phyloP scores from a whole-genome alignment of 2,888 invertebrate species.

The Cistogaster globosa region DNA sequence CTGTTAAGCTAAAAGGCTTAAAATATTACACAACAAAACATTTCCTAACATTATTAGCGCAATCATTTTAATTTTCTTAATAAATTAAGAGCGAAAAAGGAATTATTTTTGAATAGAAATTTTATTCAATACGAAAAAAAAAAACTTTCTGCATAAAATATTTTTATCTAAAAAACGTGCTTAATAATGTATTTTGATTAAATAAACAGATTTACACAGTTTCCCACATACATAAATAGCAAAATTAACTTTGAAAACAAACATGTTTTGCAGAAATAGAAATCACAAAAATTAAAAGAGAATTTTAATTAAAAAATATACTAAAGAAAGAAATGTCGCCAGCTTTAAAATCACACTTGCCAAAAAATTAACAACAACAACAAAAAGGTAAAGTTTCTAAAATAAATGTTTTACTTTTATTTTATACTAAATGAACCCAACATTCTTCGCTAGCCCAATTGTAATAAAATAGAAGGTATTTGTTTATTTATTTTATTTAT shows the following conservation, averaged over 20 bases:
- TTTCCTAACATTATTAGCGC: too few species aligned
- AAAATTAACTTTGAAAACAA: background rate
- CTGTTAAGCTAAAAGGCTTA: too few species aligned
- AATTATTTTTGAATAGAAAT: too few species aligned
- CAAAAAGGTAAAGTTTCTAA: constrained; percentile 14
- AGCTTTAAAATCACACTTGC: constrained; percentile 62
- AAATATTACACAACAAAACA: too few species aligned
- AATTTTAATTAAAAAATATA: constrained; percentile 38
- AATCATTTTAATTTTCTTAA: too few species aligned
- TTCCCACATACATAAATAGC: constrained; percentile 58
- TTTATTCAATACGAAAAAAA: too few species aligned
- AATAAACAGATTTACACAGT: constrained; percentile 52
- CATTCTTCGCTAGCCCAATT: too few species aligned
- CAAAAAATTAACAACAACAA: constrained; percentile 36
- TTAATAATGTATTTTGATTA: constrained; percentile 45
- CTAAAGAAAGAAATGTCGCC: constrained; percentile 59
- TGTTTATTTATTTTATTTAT: too few species aligned
- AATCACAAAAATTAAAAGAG: constrained; percentile 12
- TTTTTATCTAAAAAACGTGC: constrained; percentile 31
- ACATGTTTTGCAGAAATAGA: constrained; percentile 17
- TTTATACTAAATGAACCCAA: background rate
- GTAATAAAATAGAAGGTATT: too few species aligned
- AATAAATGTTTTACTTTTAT: constrained; percentile 15
- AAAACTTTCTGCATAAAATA: background rate
- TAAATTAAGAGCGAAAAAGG: too few species aligned